A percentile compares a stretch with the other conserved stretches of the same genome.
phyloP scores from a whole-genome alignment of 2,797 vertebrate species.

The Staurois parvus region DNA sequence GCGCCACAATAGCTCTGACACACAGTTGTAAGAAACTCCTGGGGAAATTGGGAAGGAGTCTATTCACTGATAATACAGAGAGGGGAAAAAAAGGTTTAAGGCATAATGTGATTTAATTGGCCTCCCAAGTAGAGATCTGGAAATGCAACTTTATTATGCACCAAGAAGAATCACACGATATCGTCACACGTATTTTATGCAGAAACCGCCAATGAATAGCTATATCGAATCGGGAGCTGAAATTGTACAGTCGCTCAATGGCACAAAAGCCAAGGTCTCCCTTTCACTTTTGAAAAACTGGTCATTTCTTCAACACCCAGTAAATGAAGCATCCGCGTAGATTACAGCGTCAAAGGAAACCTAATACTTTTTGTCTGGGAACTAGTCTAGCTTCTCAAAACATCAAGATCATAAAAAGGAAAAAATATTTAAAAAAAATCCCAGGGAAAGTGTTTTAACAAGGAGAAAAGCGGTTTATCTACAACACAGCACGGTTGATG shows the following conservation, averaged over 20 bases:
- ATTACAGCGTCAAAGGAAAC: too few relatives aligned
- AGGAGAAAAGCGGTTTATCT: too few relatives aligned
- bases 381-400: too few relatives aligned
- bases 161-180: constrained; percentile 59
- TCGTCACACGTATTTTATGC: constrained; percentile 28
- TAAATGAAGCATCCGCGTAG: too few relatives aligned
- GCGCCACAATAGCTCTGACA: constrained; percentile 73
- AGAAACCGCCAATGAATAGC: neutral
- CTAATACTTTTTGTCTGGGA: too few relatives aligned
- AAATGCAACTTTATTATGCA: constrained; percentile 64
- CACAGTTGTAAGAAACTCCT: constrained; percentile 71
- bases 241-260: neutral
- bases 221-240: constrained; percentile 1
- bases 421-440: too few relatives aligned
- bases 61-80: constrained; percentile 63
- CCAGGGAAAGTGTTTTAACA: too few relatives aligned
- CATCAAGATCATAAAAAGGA: neutral
- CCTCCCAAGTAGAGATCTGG: constrained; percentile 65
- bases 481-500: too few relatives aligned
- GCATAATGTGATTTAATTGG: constrained; percentile 64
- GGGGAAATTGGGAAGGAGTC: constrained; percentile 65
- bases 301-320: too few relatives aligned
- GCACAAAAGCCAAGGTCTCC: neutral
- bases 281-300: too few relatives aligned
- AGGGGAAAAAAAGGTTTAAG: constrained; percentile 59